Evolutionary conservation across 53 echinoderm and acorn worm species (phyloP).

Genomic region (Arbacia lixula): DNA sequence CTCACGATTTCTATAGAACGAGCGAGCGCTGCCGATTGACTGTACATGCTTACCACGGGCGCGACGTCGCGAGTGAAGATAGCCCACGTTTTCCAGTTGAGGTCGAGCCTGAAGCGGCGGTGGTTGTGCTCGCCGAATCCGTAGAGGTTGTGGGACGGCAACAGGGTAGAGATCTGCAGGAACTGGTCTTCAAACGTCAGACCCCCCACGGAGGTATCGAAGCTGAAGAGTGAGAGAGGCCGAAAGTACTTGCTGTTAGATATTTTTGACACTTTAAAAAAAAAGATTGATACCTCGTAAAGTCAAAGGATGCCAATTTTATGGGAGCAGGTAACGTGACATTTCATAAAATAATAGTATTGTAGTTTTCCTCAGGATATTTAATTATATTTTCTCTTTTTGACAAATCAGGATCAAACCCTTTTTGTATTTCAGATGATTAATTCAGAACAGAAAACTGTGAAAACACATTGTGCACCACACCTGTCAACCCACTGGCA

Average conservation of each 20-base stretch:
- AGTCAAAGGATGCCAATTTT: too few species aligned
- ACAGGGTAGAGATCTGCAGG: constrained; percentile 78
- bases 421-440: too few species aligned
- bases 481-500: too few species aligned
- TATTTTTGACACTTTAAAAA: too few species aligned
- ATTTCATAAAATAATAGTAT: neutral
- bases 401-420: too few species aligned
- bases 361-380: too few species aligned
- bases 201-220: constrained; percentile 81
- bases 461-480: too few species aligned
- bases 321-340: neutral
- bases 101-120: constrained; percentile 69
- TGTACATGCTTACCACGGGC: constrained; percentile 66
- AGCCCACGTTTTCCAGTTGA: constrained; percentile 93
- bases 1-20: too few species aligned
- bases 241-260: neutral
- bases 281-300: neutral
- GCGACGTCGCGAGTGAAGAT: constrained; percentile 81
- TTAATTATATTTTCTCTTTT: too few species aligned
- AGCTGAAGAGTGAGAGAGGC: constrained; percentile 31
- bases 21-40: too few species aligned
- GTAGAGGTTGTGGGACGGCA: constrained; percentile 81
- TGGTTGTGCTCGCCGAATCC: constrained; percentile 96
- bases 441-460: too few species aligned
- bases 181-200: constrained; percentile 92